Evolutionary conservation across 2,113 vertebrate species (phyloP).

Genomic region (Lagopus muta): DNA sequence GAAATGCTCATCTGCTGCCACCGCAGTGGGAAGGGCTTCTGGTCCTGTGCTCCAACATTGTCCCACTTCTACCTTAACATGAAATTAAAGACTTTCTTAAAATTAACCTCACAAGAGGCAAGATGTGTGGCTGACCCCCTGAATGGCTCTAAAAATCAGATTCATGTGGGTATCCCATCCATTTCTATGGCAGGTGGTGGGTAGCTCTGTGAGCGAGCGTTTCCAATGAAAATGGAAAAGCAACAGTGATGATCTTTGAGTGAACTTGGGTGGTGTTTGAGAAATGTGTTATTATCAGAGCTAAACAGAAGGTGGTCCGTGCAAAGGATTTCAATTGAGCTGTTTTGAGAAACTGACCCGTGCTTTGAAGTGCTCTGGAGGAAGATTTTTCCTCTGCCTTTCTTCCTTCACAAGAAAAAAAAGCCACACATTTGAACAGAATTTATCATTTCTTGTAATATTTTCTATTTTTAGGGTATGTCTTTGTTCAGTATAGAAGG

Average conservation of each 20-base stretch:
- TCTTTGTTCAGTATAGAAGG: background rate
- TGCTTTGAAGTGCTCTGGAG: background rate
- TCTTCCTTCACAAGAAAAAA: background rate
- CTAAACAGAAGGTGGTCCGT: background rate
- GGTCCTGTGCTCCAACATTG: background rate
- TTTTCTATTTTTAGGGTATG: background rate
- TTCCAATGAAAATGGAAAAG: background rate
- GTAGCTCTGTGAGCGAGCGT: background rate
- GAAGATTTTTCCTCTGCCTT: background rate
- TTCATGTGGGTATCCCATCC: background rate
- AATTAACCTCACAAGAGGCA: background rate
- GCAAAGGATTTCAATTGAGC: background rate
- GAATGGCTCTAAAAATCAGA: conserved; percentile 2
- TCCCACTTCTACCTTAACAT: background rate
- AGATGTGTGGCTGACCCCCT: conserved; percentile 25
- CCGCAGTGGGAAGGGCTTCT: background rate
- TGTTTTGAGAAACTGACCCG: background rate
- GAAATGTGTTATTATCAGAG: background rate
- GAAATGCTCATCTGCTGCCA: background rate
- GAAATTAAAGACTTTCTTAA: conserved; percentile 12
- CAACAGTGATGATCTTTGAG: background rate
- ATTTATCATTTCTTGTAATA: background rate
- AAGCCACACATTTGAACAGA: background rate
- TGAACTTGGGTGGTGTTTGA: background rate
- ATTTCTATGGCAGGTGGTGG: background rate